Evolutionary conservation across 2,888 invertebrate genomes (phyloP), one percentile per base, ranked within the genome.

Genomic region (Chirona hameri): DNA sequence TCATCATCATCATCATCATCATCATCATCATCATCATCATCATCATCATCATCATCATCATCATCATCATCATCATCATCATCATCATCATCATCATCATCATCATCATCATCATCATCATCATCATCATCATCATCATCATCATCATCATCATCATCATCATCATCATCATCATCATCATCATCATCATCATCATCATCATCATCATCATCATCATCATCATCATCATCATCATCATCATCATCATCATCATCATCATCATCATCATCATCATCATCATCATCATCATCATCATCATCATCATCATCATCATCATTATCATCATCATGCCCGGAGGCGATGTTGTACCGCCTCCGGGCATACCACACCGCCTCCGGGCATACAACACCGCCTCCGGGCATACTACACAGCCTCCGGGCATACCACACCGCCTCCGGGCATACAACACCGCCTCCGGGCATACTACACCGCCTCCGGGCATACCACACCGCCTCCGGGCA

Each of bases 1-100:
- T n/a, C 65, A 65, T 65, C n/a, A 65, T 65, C 65, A 65, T 65
- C n/a, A 65, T 65, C n/a, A 65, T 65, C 65, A 65, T 65, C 65
- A 18, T n/a, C n/a, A n/a, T n/a, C n/a, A n/a, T n/a, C n/a, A n/a
- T 21, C 18, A n/a, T 21, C 21, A 65, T 21, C 18, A 65, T 21
- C 21, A 65, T n/a, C 65, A 65, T 18, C 18, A 21, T 18, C 65
- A 21, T 18, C n/a, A 65, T 65, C n/a, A 65, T 65, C n/a, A 65
- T 65, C n/a, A 65, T 65, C n/a, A 65, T 65, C n/a, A 65, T 65
- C n/a, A 65, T 65, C n/a, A 65, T 65, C n/a, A 65, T 65, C n/a
- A 65, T 65, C n/a, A 65, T 65, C n/a, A 65, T 65, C n/a, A 65
- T 65, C n/a, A 65, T 65, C n/a, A 65, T 65, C n/a, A 65, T 65